Base-by-base conservation (phyloP, 2,888 invertebrate species). In the Lottia gigantea region DNA sequence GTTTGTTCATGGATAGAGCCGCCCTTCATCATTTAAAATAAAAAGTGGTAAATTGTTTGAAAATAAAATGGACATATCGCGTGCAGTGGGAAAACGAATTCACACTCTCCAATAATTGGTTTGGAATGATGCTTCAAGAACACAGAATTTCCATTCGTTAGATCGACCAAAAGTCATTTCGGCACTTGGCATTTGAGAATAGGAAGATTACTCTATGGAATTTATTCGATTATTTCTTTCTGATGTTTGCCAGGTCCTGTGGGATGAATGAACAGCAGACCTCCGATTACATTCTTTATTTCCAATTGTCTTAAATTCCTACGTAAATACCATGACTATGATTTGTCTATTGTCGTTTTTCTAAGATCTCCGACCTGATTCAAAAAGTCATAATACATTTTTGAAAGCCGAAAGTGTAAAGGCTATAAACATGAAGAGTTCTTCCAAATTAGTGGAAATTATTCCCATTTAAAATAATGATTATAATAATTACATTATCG, bases 231-330 rank as follows among this genome's bases (percentile, higher is more conserved):
- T 55, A 55, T 55, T 55, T 55, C 55, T 19, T n/a, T 19, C n/a
- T n/a, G 55, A n/a, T 55, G 55, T 19, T 55, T 19, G 55, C 55
- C 19, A 55, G n/a, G n/a, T 55, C 55, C 19, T 19, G 12, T 19
- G 19, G 55, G 19, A 55, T 19, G n/a, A 1, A 55, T 11, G n/a
- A 55, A 55, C 55, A 19, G 55, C 55, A 19, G 55, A 55, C n/a
- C 55, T 19, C 55, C n/a, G 55, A 55, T 55, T 19, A 11, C 19
- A 55, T 19, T 19, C 55, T 11, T 19, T n/a, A 55, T 55, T 55
- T 55, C 55, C 55, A 55, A 55, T 55, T 19, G 55, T 55, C 55
- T 55, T n/a, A 55, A 55, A 55, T 55, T 55, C 55, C 55, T 15
- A 55, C 19, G 19, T 19, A 55, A 55, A 55, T 55, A 55, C 19